Base-by-base conservation (phyloP, 2,113 vertebrate species). In the Prinia subflava region DNA sequence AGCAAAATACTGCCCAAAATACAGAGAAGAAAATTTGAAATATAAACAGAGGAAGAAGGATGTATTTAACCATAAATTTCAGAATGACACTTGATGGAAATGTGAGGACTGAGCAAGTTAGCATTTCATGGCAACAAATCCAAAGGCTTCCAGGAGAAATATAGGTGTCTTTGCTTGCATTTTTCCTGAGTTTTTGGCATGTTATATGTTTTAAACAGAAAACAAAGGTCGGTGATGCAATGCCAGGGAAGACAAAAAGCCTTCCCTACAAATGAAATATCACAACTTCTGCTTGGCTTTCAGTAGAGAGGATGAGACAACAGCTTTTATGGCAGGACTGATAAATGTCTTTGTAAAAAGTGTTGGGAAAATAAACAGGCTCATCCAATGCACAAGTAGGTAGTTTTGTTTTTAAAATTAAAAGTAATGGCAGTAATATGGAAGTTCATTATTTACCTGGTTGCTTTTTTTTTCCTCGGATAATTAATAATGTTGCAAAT, bases 371-470 rank as follows among this genome's bases (percentile, higher is more conserved):
- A 35, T 49, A 81, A 68, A 73, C 4, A 7, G 31, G 11, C 53
- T 88, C 44, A 56, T 52, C 39, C 33, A 39, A 39, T 0, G 1
- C 65, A 79, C 3, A 4, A 78, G 25, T 15, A 68, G 37, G 10
- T 81, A 5, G n/a, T 92, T 92, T 85, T 69, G 49, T 62, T 87
- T 87, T 79, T 89, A 85, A 91, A 91, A 85, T 33, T 14, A 91
- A 90, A 95, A 91, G 41, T 76, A 91, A 91, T 74, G 37, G 33
- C 18, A 13, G 46, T 27, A 87, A 76, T 82, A 65, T 33, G 27
- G 28, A 79, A 77, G 49, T 62, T 89, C 84, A 87, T 92, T 87
- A 91, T 87, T 92, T 92, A 94, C 31, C 49, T 52, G n/a, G 31
- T 50, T 0, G 3, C 5, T 6, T 41, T 39, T 42, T 42, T 22